phyloP scores from a whole-genome alignment of 2,113 vertebrate species.

The Diadophis punctatus region DNA sequence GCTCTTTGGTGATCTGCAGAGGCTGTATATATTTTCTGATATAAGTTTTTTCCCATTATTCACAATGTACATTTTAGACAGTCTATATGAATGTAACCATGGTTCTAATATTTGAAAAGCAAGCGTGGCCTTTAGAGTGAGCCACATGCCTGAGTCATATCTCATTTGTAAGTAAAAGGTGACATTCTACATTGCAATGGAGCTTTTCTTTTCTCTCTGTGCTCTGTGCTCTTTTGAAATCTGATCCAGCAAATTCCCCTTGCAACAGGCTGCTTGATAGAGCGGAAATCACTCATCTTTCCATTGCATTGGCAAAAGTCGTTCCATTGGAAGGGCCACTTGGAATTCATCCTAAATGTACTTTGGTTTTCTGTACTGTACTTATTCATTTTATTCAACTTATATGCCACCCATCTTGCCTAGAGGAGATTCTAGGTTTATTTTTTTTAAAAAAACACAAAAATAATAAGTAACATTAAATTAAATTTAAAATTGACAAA shows the following conservation, averaged over 20 bases:
- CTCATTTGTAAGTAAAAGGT: background rate
- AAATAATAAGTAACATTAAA: background rate
- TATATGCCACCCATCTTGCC: background rate
- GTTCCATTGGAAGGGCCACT: background rate
- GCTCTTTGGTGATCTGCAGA: background rate
- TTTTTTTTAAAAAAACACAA: background rate
- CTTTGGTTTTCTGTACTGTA: background rate
- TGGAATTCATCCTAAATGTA: background rate
- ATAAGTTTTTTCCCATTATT: background rate
- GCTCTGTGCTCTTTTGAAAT: background rate
- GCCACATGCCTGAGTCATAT: background rate
- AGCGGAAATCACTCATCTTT: background rate
- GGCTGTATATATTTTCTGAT: background rate
- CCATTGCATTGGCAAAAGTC: background rate
- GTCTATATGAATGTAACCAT: background rate
- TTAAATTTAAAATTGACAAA: background rate
- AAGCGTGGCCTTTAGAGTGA: background rate
- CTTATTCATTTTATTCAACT: background rate
- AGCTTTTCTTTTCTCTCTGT: background rate
- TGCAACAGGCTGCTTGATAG: background rate
- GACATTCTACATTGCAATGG: background rate
- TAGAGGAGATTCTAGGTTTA: background rate
- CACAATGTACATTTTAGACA: background rate
- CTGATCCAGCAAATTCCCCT: background rate
- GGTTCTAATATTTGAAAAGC: background rate